Percentiles rank a stretch among this genome's conserved stretches.
Conservation (phyloP, 2,888 invertebrate genomes). For the Chrysolina americana region DNA sequence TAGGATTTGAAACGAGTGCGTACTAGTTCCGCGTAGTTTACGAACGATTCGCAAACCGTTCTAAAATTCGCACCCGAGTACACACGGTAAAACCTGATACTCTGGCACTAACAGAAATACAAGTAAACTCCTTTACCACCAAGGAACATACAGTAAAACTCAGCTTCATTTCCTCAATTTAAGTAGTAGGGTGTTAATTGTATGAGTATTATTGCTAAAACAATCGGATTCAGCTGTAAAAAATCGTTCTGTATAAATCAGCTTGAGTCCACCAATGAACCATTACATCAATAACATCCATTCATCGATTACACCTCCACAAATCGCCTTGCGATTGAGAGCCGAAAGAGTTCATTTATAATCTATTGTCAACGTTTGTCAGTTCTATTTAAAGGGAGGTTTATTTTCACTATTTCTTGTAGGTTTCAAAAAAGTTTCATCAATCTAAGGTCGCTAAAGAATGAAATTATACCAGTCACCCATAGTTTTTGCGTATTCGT, state of each 20-base stretch:
- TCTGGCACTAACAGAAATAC: too few relatives aligned
- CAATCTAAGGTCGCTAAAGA: constrained; percentile 61
- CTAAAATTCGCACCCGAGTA: too few relatives aligned
- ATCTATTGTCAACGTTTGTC: constrained; percentile 63
- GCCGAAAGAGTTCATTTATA: constrained; percentile 58
- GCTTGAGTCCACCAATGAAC: background rate
- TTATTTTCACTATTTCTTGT: constrained; percentile 66
- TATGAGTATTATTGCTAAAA: too few relatives aligned
- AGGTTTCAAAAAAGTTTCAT: constrained; percentile 64
- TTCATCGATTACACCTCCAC: constrained; percentile 6
- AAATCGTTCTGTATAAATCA: background rate
- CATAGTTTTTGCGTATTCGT: constrained; percentile 62
- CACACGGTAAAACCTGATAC: too few relatives aligned
- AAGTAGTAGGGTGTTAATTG: too few relatives aligned
- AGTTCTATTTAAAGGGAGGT: constrained; percentile 62
- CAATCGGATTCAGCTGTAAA: background rate
- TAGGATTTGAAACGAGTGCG: too few relatives aligned
- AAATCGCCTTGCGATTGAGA: background rate
- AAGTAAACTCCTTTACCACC: too few relatives aligned
- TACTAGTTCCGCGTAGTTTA: too few relatives aligned
- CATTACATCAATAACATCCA: background rate
- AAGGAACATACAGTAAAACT: too few relatives aligned
- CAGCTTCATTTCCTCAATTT: too few relatives aligned
- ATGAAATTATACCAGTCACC: constrained; percentile 66
- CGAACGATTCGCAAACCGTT: too few relatives aligned